Conservation (phyloP, 1,140 invertebrate genomes). For the Dreissena polymorpha region DNA sequence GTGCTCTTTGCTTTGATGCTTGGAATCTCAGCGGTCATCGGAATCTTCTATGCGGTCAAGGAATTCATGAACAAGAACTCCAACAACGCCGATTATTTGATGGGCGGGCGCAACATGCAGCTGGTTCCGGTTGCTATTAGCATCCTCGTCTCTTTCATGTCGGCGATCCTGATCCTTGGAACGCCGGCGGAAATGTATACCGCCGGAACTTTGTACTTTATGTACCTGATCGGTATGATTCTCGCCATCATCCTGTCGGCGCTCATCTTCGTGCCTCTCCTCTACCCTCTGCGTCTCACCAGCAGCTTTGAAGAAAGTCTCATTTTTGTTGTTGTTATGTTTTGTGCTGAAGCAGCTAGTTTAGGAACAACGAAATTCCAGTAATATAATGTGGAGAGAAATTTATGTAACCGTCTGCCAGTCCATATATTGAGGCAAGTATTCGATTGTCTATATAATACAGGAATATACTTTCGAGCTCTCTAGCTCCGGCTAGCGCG, state of each 20-base stretch:
- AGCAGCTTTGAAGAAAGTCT: slow-evolving; percentile 70
- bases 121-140: slow-evolving; percentile 81
- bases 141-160: slow-evolving; percentile 78
- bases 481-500: too few species aligned
- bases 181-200: slow-evolving; percentile 75
- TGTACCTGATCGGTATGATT: slow-evolving; percentile 65
- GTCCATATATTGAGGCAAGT: too few species aligned
- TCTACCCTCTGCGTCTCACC: slow-evolving; percentile 72
- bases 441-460: too few species aligned
- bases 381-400: too few species aligned
- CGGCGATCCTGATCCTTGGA: slow-evolving; percentile 80
- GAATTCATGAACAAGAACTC: slow-evolving; percentile 85
- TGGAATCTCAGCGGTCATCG: slow-evolving; percentile 83
- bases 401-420: too few species aligned
- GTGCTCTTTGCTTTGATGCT: slow-evolving; percentile 67
- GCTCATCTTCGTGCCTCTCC: slow-evolving; percentile 67
- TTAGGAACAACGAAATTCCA: too few species aligned
- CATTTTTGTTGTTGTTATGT: too few species aligned
- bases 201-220: slow-evolving; percentile 70
- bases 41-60: slow-evolving; percentile 90
- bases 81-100: slow-evolving; percentile 88
- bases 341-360: too few species aligned
- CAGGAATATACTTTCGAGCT: too few species aligned
- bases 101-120: slow-evolving; percentile 88
- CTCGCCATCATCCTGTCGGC: slow-evolving; percentile 61